phyloP scores from a whole-genome alignment of 2,888 invertebrate genomes.

The Onchidella celtica region DNA sequence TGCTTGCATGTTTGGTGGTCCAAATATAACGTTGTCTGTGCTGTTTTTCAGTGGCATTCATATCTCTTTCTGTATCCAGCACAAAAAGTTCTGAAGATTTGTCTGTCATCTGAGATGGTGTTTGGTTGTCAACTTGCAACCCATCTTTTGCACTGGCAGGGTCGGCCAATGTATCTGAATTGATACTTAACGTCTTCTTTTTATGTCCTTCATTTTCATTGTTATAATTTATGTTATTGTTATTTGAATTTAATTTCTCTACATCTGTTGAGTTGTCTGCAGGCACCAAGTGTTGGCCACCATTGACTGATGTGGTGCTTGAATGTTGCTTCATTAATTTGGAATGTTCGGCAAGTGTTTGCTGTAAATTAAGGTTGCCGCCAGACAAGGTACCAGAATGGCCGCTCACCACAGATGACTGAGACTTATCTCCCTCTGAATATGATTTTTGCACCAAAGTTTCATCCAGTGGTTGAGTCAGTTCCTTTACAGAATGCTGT shows the following conservation, averaged over 20 bases:
- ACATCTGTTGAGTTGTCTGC: background rate
- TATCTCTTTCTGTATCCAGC: background rate
- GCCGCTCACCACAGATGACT: background rate
- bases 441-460: background rate
- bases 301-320: no score
- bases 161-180: background rate
- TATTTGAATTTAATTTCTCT: background rate
- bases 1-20: constrained; percentile 72
- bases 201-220: background rate
- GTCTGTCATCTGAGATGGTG: background rate
- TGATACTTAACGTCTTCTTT: background rate
- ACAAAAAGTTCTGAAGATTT: background rate
- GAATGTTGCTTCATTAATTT: no score
- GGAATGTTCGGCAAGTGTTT: background rate
- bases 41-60: background rate
- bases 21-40: constrained; percentile 63
- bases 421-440: background rate
- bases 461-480: background rate
- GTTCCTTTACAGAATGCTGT: background rate
- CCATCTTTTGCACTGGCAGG: background rate
- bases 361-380: background rate
- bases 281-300: no score
- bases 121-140: background rate
- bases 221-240: background rate
- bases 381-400: background rate